A percentile compares a stretch with the other conserved stretches of the same genome.
These are phyloP conservation scores for Drosophila tristis DNA, from an alignment of 1,140 invertebrate species.

Conservation along the genomic window DNA sequence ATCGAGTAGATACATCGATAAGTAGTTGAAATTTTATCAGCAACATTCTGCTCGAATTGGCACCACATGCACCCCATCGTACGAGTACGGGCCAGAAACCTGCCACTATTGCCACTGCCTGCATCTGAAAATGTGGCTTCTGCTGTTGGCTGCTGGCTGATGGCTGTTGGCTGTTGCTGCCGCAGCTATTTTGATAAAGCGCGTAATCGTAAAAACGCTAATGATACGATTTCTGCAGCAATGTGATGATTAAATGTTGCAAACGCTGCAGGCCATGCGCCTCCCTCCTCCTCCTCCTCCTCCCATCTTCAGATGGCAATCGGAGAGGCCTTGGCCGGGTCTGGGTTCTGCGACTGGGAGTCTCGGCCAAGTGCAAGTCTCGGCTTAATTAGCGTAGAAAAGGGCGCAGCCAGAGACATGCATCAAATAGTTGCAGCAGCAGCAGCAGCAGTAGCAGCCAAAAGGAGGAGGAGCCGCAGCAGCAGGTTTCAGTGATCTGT, in stretches of 20 bases:
- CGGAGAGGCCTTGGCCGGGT: slow-evolving; percentile 30
- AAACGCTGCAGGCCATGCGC: slow-evolving; percentile 26
- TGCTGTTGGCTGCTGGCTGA: slow-evolving; percentile 3
- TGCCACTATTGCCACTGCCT: slow-evolving; percentile 23
- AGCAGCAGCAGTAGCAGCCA: slow-evolving; percentile 18
- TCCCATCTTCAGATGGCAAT: slow-evolving; percentile 26
- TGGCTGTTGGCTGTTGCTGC: slow-evolving; percentile 15
- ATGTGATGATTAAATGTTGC: slow-evolving; percentile 76
- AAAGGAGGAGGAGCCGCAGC: slow-evolving; percentile 6
- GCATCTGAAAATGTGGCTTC: slow-evolving; percentile 23
- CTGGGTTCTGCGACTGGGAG: slow-evolving; percentile 3
- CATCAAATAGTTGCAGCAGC: slow-evolving; percentile 42
- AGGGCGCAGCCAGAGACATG: slow-evolving; percentile 72
- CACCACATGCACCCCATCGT: not conserved
- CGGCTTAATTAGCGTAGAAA: slow-evolving; percentile 79
- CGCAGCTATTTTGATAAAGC: slow-evolving; percentile 73
- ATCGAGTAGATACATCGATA: slow-evolving; percentile 2
- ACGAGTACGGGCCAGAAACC: slow-evolving; percentile 6
- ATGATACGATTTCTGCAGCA: slow-evolving; percentile 76
- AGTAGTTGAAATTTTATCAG: slow-evolving; percentile 6
- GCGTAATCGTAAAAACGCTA: slow-evolving; percentile 78
- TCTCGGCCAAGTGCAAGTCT: slow-evolving; percentile 23
- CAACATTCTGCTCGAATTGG: not conserved
- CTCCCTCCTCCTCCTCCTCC: slow-evolving; percentile 3
- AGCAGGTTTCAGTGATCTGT: slow-evolving; percentile 64